Conservation (phyloP, 1,140 invertebrate species). For the Drosophila grimshawi region DNA sequence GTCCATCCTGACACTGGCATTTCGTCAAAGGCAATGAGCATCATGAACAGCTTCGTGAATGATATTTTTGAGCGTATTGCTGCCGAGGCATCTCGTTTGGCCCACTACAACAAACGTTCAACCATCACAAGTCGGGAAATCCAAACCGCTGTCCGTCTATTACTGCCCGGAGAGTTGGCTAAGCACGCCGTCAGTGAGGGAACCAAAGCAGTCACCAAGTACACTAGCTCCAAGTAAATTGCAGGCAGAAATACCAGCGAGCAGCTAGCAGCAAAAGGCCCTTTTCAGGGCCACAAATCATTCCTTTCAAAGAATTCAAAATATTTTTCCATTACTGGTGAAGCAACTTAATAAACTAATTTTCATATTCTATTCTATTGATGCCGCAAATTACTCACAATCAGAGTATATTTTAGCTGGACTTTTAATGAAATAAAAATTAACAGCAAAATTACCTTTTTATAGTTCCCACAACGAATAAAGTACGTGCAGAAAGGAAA, state of each 20-base stretch:
- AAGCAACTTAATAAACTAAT: too few relatives aligned
- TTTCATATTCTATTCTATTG: too few relatives aligned
- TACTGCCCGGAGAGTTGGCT: conserved; percentile 87
- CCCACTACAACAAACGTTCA: conserved; percentile 90
- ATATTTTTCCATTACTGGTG: too few relatives aligned
- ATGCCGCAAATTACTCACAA: too few relatives aligned
- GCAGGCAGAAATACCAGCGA: neutral
- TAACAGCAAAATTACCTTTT: too few relatives aligned
- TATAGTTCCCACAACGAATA: too few relatives aligned
- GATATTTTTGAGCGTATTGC: conserved; percentile 90
- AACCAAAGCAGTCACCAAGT: conserved; percentile 87
- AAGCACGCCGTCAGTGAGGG: conserved; percentile 87
- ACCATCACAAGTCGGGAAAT: conserved; percentile 86
- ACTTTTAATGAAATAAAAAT: too few relatives aligned
- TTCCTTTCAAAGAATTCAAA: too few relatives aligned
- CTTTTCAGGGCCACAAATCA: conserved; percentile 28
- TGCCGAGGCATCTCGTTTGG: conserved; percentile 88
- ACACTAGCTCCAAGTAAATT: conserved; percentile 71
- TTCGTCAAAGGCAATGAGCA: conserved; percentile 87
- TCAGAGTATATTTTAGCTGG: too few relatives aligned
- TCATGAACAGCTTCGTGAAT: conserved; percentile 88
- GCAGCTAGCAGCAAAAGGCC: conserved; percentile 36
- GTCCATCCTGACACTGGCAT: conserved; percentile 90
- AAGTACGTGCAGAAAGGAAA: too few relatives aligned
- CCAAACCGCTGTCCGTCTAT: conserved; percentile 85